Base-by-base conservation (phyloP, 1,140 invertebrate species). In the Contarinia nasturtii region DNA sequence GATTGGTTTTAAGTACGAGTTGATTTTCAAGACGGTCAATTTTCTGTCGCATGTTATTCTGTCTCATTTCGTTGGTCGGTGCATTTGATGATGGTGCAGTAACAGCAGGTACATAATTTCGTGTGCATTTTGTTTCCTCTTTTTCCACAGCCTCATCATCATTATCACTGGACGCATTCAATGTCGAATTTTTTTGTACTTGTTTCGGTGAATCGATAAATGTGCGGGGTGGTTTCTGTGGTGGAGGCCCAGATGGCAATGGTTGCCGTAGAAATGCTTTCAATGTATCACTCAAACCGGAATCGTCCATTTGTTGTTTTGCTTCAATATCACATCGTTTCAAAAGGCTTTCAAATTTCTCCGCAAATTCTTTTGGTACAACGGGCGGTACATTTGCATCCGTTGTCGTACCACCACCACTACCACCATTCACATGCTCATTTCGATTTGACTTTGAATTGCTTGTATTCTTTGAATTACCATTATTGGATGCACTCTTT, bases 171-270 rank as follows among this genome's bases (percentile, higher is more conserved):
- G n/a, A n/a, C n/a, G n/a, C n/a, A n/a, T n/a, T n/a, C n/a, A n/a
- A n/a, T n/a, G n/a, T n/a, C n/a, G n/a, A n/a, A n/a, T n/a, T n/a
- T n/a, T n/a, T n/a, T n/a, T n/a, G n/a, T n/a, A n/a, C 10, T 33
- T 38, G 22, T 7, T 50, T 52, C 12, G 53, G 53, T 47, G 61
- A 61, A 54, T 73, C 70, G 46, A 66, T 65, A 56, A 80, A 79
- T 7, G 73, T 76, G 56, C 80, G 58, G 2, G 80, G 80, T 18
- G 80, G 79, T 57, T 83, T 83, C 52, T 74, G 73, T 1, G 79
- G 80, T 27, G 78, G 75, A 8, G 78, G 76, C 2, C 78, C 78
- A 15, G 56, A 33, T 0, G 78, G 78, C 48, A 81, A 56, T 1
- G 76, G 75, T 50, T 74, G 67, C 53, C 72, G 74, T 21, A 79